phyloP scores from a whole-genome alignment of 1,140 invertebrate genomes.

The Sesamia nonagrioides region DNA sequence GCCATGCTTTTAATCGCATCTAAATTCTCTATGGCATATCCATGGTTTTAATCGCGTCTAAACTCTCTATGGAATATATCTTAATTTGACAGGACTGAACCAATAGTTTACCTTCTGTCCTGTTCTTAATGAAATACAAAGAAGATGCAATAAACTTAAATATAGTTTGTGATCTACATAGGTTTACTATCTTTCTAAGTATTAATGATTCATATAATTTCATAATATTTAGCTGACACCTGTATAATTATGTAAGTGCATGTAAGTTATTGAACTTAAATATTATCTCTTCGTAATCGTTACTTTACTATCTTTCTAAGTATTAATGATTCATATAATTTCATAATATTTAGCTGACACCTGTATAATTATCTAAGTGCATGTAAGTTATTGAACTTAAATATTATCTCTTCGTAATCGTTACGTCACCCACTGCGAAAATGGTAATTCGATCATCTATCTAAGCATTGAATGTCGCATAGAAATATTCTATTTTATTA shows the following conservation, averaged over 20 bases:
- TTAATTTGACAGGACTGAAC: no score
- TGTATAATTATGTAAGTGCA: not conserved
- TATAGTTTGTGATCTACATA: no score
- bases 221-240: not conserved
- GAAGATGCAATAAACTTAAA: no score
- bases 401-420: slow-evolving; percentile 1
- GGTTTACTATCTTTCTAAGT: no score
- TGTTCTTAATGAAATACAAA: no score
- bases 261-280: slow-evolving; percentile 3
- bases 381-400: slow-evolving; percentile 3
- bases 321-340: not conserved
- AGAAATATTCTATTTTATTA: slow-evolving; percentile 20
- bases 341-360: not conserved
- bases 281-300: not conserved
- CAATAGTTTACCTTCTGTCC: no score
- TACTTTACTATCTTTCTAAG: no score
- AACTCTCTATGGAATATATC: no score
- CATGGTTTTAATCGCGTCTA: no score
- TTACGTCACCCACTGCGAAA: slow-evolving; percentile 26
- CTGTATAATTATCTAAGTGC: not conserved
- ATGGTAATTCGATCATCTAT: slow-evolving; percentile 19
- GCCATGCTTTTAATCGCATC: no score
- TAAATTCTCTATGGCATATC: no score
- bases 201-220: not conserved
- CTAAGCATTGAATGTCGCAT: slow-evolving; percentile 8